Evolutionary conservation across 2,888 invertebrate genomes (phyloP), one percentile per base, ranked within the genome.

Genomic region (Philonicus albiceps): DNA sequence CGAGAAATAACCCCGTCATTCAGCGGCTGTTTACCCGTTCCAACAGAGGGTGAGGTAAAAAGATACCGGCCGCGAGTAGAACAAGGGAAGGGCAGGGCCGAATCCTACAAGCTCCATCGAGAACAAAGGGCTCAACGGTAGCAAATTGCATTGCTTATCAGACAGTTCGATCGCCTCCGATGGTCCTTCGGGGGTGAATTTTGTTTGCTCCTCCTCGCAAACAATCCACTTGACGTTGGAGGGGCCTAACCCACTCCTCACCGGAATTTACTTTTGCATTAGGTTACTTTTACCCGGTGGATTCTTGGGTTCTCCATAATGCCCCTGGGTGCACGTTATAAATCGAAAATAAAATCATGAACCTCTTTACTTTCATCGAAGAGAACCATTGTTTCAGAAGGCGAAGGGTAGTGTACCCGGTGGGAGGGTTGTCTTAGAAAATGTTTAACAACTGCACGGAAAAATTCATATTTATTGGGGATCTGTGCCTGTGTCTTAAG

Each of bases 71-170:
- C 64, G 53, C 40, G 40, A 43, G 16, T 43, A 43, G 40, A 43
- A 43, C 16, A 43, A 43, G 13, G 13, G 13, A 43, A 43, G 40
- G 40, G 40, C 40, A 8, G 49, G 49, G 19, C 3, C 8, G 40
- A 8, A 7, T 19, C 49, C n/a, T n/a, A n/a, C 6, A n/a, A n/a
- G n/a, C 49, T 49, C n/a, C 49, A 7, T 5, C 49, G 49, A 64
- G 64, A 64, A 64, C 64, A 78, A 78, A 49, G 78, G 78, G 11
- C 43, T 49, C 13, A 78, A n/a, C 43, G 27, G 78, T 78, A 78
- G 78, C 78, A 78, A 78, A 78, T 78, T 78, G 78, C 49, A 78
- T 78, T 78, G 78, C 53, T 78, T 78, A 78, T 78, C 78, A 78
- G 78, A 78, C 49, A 43, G 78, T 78, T 49, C 78, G 78, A 78